Evolutionary conservation across 1,140 invertebrate species (phyloP).

Genomic region (Hylaeus volcanicus): DNA sequence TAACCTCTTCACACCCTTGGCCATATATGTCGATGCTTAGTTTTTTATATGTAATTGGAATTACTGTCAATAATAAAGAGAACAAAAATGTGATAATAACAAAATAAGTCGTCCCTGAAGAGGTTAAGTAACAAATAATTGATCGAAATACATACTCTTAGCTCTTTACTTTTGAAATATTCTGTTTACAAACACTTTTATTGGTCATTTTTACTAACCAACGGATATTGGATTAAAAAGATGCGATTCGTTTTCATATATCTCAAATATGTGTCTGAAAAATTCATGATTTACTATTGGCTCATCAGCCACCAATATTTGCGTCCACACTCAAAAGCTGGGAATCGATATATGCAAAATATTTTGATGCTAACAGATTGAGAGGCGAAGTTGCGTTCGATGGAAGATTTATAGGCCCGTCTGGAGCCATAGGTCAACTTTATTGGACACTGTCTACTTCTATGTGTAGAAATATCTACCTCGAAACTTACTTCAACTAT

Average conservation of each 20-base stretch:
- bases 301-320: constrained; percentile 45
- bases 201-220: not conserved
- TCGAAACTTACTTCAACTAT: constrained; percentile 15
- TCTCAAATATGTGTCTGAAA: constrained; percentile 46
- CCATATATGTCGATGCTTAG: too few relatives aligned
- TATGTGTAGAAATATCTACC: constrained; percentile 1
- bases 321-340: constrained; percentile 17
- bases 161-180: too few relatives aligned
- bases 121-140: too few relatives aligned
- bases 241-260: constrained; percentile 30
- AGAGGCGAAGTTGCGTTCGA: constrained; percentile 55
- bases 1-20: too few relatives aligned
- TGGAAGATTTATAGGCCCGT: constrained; percentile 61
- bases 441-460: constrained; percentile 49
- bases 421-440: constrained; percentile 60
- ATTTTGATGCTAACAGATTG: constrained; percentile 66
- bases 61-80: too few relatives aligned
- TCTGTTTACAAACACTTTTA: not conserved
- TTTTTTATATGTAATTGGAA: too few relatives aligned
- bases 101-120: too few relatives aligned
- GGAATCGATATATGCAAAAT: constrained; percentile 69
- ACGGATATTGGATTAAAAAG: not conserved
- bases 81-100: too few relatives aligned
- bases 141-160: too few relatives aligned
- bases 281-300: constrained; percentile 53